Percentiles rank a stretch among this genome's conserved stretches.
These are phyloP conservation scores for Tonatia bakeri DNA, from an alignment of 2,113 vertebrate species.

Conservation along the genomic window DNA sequence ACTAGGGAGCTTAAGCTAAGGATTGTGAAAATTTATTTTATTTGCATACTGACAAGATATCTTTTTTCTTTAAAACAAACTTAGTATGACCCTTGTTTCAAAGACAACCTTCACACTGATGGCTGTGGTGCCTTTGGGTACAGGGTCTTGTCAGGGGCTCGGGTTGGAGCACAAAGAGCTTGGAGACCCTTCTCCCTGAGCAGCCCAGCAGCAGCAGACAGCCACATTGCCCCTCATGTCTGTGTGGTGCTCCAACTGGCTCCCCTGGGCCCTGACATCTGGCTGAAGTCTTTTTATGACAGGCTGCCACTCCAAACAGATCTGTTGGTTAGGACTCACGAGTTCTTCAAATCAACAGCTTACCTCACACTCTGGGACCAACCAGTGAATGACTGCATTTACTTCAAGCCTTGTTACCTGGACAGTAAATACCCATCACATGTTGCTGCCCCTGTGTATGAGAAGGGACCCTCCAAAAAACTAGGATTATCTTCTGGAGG, in stretches of 20 bases:
- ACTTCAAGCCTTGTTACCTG: neutral
- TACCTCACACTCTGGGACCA: neutral
- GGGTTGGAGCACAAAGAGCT: no score
- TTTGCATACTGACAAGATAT: neutral
- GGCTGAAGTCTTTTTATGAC: neutral
- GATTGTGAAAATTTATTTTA: neutral
- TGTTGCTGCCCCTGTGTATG: fast-evolving
- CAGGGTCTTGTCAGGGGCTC: neutral
- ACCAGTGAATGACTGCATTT: neutral
- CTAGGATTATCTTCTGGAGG: no score
- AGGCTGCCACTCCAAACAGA: neutral
- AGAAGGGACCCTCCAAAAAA: no score
- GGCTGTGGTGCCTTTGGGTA: no score
- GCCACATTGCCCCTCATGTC: fast-evolving
- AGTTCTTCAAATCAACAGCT: neutral
- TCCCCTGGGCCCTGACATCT: no score
- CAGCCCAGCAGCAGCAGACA: neutral
- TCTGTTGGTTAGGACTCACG: no score
- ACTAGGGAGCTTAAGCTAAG: neutral
- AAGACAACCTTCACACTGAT: fast-evolving
- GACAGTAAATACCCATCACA: neutral
- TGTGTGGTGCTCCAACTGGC: fast-evolving
- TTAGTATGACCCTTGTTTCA: neutral
- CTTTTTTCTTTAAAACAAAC: neutral
- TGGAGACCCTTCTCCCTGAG: neutral